Evolutionary conservation across 2,888 invertebrate genomes (phyloP).

Genomic region (Tenthredo distinguenda): DNA sequence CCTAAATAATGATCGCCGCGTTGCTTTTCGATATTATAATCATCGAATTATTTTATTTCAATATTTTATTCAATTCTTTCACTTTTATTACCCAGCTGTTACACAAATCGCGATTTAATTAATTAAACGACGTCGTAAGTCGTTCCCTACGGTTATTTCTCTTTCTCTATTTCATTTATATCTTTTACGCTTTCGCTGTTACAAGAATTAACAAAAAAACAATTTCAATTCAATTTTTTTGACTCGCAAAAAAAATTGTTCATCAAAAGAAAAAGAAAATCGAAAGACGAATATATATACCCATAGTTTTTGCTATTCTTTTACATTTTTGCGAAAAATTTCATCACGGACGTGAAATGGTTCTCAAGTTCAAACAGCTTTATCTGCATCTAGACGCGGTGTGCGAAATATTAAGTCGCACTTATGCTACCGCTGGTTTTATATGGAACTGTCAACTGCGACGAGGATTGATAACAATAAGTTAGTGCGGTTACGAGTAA

Average conservation of each 20-base stretch:
- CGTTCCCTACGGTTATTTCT: too few relatives aligned
- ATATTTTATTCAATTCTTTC: neutral
- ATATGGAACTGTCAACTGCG: conserved; percentile 13
- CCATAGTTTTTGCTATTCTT: too few relatives aligned
- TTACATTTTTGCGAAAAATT: neutral
- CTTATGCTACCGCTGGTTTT: neutral
- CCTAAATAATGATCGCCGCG: neutral
- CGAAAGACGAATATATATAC: too few relatives aligned
- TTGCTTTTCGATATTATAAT: neutral
- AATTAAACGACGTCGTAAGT: too few relatives aligned
- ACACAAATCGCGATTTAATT: too few relatives aligned
- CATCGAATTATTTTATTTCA: too few relatives aligned
- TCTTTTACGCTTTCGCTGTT: too few relatives aligned
- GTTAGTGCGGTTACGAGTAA: conserved; percentile 43
- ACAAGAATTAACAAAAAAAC: too few relatives aligned
- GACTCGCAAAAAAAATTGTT: too few relatives aligned
- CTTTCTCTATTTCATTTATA: too few relatives aligned
- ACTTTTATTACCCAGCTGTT: neutral
- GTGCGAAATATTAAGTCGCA: neutral
- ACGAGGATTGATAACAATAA: conserved; percentile 47
- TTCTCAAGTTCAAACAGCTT: neutral
- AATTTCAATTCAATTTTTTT: too few relatives aligned
- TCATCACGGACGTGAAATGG: neutral
- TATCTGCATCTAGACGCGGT: neutral
- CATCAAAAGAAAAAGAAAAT: too few relatives aligned